Percentiles rank a stretch among this genome's conserved stretches.
phyloP scores from a whole-genome alignment of 2,113 vertebrate species.

The Hirundichthys speculiger region DNA sequence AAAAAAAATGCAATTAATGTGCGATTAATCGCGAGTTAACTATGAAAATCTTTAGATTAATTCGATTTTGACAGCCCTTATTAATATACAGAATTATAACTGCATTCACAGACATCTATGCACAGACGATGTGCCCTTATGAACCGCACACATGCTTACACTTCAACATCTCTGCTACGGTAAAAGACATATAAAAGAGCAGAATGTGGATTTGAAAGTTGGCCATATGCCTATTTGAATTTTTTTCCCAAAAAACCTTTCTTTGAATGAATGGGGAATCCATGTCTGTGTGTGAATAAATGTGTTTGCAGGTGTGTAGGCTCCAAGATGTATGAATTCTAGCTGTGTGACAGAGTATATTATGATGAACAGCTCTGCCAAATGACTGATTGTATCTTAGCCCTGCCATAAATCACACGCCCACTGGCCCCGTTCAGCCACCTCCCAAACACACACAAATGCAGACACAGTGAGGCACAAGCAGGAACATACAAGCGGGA shows the following conservation, averaged over 20 bases:
- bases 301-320: conserved; percentile 40
- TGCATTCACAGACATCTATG: no score
- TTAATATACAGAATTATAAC: no score
- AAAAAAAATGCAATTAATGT: no score
- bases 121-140: no score
- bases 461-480: conserved; percentile 12
- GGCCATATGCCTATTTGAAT: not conserved
- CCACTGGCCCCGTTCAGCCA: conserved; percentile 61
- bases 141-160: no score
- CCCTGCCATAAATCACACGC: conserved; percentile 72
- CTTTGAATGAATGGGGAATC: not conserved
- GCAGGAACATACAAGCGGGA: conserved; percentile 40
- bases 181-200: no score
- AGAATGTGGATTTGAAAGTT: not conserved
- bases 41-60: no score
- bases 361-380: conserved; percentile 73
- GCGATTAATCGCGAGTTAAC: no score
- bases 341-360: conserved; percentile 64
- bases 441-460: conserved; percentile 37
- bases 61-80: no score
- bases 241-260: not conserved
- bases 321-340: conserved; percentile 63
- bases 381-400: conserved; percentile 74
- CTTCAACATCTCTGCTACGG: no score
- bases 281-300: not conserved